Base-by-base conservation (phyloP, 2,797 vertebrate species). In the Phrynocephalus vlangalii region DNA sequence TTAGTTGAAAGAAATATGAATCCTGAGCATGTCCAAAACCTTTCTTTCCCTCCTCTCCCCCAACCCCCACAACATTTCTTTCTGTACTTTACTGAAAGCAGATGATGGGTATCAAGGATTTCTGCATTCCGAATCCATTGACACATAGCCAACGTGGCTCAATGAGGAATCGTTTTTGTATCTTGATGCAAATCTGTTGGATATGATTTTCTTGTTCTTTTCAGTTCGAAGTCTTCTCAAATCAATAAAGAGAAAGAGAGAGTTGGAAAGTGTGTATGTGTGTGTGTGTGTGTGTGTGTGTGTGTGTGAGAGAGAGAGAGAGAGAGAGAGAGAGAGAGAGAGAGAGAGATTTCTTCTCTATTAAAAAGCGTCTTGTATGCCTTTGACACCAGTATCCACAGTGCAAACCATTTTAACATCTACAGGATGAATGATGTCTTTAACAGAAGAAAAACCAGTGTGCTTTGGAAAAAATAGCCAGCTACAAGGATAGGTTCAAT, bases 151-250 rank as follows among this genome's bases (percentile, higher is more conserved):
- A 87, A 92, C 91, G 90, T 90, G 91, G 91, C 89, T 92, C 91
- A 84, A 87, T 81, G 92, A 89, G 94, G 89, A 95, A 91, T 67
- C 72, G 82, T 84, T 87, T 90, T 94, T 84, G 28, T 86, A 91
- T 95, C 90, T 93, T 92, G 92, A 90, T 83, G 90, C 92, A 93
- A 93, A 91, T 93, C 90, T 90, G 84, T 66, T 76, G 81, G 89
- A 89, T 92, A 90, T 91, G 89, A 83, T 93, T 89, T 77, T 50
- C 26, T 28, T 28, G 15, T 5, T 50, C 11, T 28, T 28, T 28
- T 5, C 76, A 89, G 92, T 82, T 93, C 92, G 86, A 89, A 90
- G 92, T 91, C 87, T 90, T 77, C 82, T 13, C 60, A 83, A 82
- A 93, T 93, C 93, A 94, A 90, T 44, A 44, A 44, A 4, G 38